Conservation (phyloP, 1,140 invertebrate species). For the Phocides pigmalion region DNA sequence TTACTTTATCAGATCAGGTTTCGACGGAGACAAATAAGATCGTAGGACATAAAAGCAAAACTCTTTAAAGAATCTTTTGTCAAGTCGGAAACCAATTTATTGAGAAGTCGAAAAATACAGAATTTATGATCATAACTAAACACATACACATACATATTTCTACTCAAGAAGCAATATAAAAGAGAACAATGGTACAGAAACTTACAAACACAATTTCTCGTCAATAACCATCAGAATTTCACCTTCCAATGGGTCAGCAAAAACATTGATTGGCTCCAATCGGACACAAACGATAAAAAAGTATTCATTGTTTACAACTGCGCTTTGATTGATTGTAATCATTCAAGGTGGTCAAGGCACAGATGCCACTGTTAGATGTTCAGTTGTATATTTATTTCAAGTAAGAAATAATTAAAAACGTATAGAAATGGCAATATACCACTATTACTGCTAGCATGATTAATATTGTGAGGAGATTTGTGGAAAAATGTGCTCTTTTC, state of each 20-base stretch:
- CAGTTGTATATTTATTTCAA: too few species aligned
- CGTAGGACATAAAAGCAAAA: too few species aligned
- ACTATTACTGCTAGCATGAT: too few species aligned
- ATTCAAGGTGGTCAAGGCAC: constrained; percentile 12
- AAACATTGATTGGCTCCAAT: constrained; percentile 1
- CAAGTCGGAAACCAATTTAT: too few species aligned
- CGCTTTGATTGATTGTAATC: constrained; percentile 6
- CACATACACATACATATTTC: neutral
- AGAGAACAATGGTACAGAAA: constrained; percentile 7
- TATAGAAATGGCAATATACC: too few species aligned
- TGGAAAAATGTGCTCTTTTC: too few species aligned
- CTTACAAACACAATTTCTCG: constrained; percentile 18
- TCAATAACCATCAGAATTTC: constrained; percentile 21
- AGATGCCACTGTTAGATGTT: neutral
- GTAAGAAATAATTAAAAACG: too few species aligned
- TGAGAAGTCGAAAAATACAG: neutral
- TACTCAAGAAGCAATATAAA: neutral
- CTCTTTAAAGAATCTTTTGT: too few species aligned
- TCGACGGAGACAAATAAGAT: too few species aligned
- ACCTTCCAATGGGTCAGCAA: constrained; percentile 20
- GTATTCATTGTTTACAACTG: constrained; percentile 16
- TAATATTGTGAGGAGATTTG: too few species aligned
- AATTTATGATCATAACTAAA: neutral
- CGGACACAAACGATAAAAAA: constrained; percentile 3
- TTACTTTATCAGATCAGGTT: too few species aligned